These are phyloP conservation scores for Meandrina meandrites DNA, from an alignment of 92 coral and sea anemone species.

Conservation along the genomic window DNA sequence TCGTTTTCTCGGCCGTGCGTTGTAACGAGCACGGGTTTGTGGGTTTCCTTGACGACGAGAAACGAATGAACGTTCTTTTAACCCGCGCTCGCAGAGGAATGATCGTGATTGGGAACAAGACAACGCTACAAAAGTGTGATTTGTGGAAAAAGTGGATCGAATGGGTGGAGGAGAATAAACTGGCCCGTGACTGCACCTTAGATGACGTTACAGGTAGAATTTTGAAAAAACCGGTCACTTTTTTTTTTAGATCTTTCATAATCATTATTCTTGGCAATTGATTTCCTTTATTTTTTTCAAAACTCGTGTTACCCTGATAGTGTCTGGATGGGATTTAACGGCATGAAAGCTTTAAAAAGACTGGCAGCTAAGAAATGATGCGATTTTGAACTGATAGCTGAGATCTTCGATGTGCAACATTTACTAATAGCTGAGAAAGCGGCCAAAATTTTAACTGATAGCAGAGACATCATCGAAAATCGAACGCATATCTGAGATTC, in stretches of 20 bases:
- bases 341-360: no score
- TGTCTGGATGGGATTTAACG: no score
- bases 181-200: constrained; percentile 26
- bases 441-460: no score
- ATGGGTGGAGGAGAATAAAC: constrained; percentile 46
- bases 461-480: no score
- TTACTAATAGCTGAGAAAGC: no score
- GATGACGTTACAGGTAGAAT: constrained; percentile 15
- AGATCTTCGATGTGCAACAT: no score
- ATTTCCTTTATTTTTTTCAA: not conserved
- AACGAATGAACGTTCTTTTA: constrained; percentile 75
- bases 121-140: constrained; percentile 56
- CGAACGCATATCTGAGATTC: no score
- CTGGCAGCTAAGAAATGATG: no score
- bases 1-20: constrained; percentile 84
- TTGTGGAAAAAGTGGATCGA: constrained; percentile 69
- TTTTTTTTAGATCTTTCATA: not conserved
- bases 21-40: constrained; percentile 72
- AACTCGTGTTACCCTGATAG: no score
- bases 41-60: constrained; percentile 77
- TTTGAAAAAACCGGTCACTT: not conserved
- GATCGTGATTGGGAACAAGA: constrained; percentile 69
- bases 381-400: no score
- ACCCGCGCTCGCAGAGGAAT: constrained; percentile 85
- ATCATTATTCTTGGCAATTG: not conserved